These are phyloP conservation scores for Calliphora vicina DNA, from an alignment of 1,140 invertebrate genomes.

Conservation along the genomic window DNA sequence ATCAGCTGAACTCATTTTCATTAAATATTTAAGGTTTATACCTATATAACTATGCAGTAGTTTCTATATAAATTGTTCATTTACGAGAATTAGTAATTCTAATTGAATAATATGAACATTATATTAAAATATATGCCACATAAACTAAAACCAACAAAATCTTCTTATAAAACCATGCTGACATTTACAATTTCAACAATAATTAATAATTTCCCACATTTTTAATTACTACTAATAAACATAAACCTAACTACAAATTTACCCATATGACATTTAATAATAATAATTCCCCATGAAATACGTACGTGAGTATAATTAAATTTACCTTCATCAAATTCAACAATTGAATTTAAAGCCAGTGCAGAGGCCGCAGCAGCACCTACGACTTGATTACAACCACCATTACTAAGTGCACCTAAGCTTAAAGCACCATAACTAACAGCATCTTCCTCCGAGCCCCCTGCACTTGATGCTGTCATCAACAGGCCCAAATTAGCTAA, in stretches of 20 bases:
- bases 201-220: too few relatives aligned
- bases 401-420: slow-evolving; percentile 18
- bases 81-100: too few relatives aligned
- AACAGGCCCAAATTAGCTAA: slow-evolving; percentile 1
- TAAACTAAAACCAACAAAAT: too few relatives aligned
- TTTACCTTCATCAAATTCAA: slow-evolving; percentile 52
- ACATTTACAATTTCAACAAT: too few relatives aligned
- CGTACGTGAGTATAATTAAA: slow-evolving; percentile 30
- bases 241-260: not conserved
- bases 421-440: slow-evolving; percentile 24
- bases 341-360: slow-evolving; percentile 22
- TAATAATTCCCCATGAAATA: slow-evolving; percentile 17
- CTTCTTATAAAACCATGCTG: too few relatives aligned
- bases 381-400: not conserved
- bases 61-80: too few relatives aligned
- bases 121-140: too few relatives aligned
- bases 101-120: too few relatives aligned
- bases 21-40: too few relatives aligned
- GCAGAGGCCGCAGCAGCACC: not conserved
- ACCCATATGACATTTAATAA: not conserved
- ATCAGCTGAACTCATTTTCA: too few relatives aligned
- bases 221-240: too few relatives aligned
- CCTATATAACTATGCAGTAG: too few relatives aligned
- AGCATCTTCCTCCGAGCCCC: not conserved
- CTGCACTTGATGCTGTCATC: not conserved